A percentile compares a stretch with the other conserved stretches of the same genome.
phyloP scores from a whole-genome alignment of 2,888 invertebrate genomes.

The Spisula solida region DNA sequence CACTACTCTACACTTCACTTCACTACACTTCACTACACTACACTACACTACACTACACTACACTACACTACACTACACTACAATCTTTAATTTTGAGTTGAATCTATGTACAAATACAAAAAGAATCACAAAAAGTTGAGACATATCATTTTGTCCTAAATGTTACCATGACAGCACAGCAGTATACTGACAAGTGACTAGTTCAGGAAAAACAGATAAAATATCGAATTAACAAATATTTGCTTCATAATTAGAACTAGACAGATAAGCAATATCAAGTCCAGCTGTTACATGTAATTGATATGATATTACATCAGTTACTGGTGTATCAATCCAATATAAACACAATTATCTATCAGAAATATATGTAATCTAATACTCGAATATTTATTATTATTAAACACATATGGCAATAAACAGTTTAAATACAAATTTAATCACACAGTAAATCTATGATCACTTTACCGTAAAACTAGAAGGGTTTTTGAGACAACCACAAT shows the following conservation, averaged over 20 bases:
- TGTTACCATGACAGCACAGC: neutral
- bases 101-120: too few species aligned
- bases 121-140: neutral
- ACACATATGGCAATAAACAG: constrained; percentile 7
- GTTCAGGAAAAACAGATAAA: neutral
- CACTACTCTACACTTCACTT: too few species aligned
- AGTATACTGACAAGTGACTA: neutral
- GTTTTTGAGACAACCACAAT: too few species aligned
- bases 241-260: neutral
- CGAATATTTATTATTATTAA: neutral
- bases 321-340: neutral
- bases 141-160: neutral
- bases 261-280: neutral
- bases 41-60: too few species aligned
- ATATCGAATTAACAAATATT: neutral
- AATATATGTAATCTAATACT: neutral
- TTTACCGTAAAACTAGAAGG: neutral
- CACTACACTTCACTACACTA: too few species aligned
- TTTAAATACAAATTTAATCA: neutral
- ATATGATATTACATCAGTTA: neutral
- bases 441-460: neutral
- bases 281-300: neutral
- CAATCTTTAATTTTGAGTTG: too few species aligned
- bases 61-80: too few species aligned
- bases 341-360: neutral